Evolutionary conservation across 1,140 invertebrate genomes (phyloP).

Genomic region (Drosophila tsacasi): DNA sequence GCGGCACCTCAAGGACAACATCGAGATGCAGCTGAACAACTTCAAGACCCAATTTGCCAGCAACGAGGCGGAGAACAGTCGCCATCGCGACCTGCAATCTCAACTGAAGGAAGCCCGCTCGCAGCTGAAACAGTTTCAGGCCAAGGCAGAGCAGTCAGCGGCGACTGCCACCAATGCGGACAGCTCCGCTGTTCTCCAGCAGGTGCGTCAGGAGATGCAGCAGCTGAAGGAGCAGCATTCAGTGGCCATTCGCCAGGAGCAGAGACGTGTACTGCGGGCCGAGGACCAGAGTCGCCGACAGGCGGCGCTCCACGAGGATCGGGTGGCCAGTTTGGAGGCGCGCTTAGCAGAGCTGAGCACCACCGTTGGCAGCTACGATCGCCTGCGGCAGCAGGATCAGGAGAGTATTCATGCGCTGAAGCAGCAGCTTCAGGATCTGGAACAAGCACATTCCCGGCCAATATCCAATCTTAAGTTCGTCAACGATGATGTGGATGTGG

Average conservation of each 20-base stretch:
- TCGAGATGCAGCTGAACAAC: slow-evolving; percentile 87
- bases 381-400: slow-evolving; percentile 90
- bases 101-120: slow-evolving; percentile 89
- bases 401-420: slow-evolving; percentile 90
- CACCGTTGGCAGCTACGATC: slow-evolving; percentile 92
- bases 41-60: slow-evolving; percentile 85
- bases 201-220: slow-evolving; percentile 90
- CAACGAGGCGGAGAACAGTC: slow-evolving; percentile 69
- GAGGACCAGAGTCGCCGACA: slow-evolving; percentile 89
- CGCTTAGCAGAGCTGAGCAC: slow-evolving; percentile 92
- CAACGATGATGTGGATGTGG: slow-evolving; percentile 68
- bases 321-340: slow-evolving; percentile 91
- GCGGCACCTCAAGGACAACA: slow-evolving; percentile 87
- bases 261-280: slow-evolving; percentile 86
- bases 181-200: slow-evolving; percentile 87
- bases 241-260: slow-evolving; percentile 86
- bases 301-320: slow-evolving; percentile 90
- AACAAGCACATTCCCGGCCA: slow-evolving; percentile 31
- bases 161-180: slow-evolving; percentile 74
- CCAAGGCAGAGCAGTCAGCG: slow-evolving; percentile 41
- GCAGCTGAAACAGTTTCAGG: slow-evolving; percentile 88
- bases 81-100: slow-evolving; percentile 86
- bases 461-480: background rate
- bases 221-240: slow-evolving; percentile 90
- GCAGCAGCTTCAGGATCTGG: slow-evolving; percentile 81